These are phyloP conservation scores for Siderastrea radians DNA, from an alignment of 92 coral and sea anemone genomes.

Conservation along the genomic window DNA sequence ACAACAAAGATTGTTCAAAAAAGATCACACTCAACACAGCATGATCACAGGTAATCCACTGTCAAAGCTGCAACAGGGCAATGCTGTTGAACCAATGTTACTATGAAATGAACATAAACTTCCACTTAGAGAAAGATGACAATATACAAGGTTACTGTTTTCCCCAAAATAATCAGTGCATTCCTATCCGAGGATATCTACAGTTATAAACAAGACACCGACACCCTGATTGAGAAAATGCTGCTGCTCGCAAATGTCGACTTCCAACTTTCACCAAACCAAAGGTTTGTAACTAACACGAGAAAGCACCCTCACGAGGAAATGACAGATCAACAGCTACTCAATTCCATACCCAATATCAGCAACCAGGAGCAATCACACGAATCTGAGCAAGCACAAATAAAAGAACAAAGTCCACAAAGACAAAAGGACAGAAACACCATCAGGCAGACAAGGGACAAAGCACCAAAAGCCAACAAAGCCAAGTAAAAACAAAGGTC, in stretches of 20 bases:
- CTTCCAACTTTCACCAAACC: slow-evolving; percentile 55
- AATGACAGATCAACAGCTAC: slow-evolving; percentile 27
- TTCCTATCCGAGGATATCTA: slow-evolving; percentile 58
- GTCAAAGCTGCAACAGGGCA: slow-evolving; percentile 63
- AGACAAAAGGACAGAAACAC: slow-evolving; percentile 45
- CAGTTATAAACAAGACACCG: slow-evolving; percentile 38
- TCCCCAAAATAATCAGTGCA: slow-evolving; percentile 56
- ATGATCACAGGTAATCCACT: slow-evolving; percentile 39
- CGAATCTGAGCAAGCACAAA: slow-evolving; percentile 29
- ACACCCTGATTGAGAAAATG: slow-evolving; percentile 54
- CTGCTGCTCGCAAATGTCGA: slow-evolving; percentile 59
- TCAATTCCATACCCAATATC: slow-evolving; percentile 29
- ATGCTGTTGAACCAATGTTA: slow-evolving; percentile 58
- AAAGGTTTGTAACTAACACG: slow-evolving; percentile 33
- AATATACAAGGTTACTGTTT: slow-evolving; percentile 35
- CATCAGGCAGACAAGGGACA: slow-evolving; percentile 34
- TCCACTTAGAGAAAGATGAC: slow-evolving; percentile 53
- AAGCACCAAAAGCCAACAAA: slow-evolving; percentile 38
- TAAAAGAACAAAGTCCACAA: slow-evolving; percentile 41
- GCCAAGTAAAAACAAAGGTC: slow-evolving; percentile 47
- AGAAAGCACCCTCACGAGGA: slow-evolving; percentile 11
- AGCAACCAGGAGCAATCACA: slow-evolving; percentile 53
- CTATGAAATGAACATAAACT: slow-evolving; percentile 57
- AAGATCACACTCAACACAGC: slow-evolving; percentile 53
- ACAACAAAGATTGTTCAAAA: slow-evolving; percentile 52